Evolutionary conservation across 2,888 invertebrate species (phyloP).

Genomic region (Ptilodon capucinus): DNA sequence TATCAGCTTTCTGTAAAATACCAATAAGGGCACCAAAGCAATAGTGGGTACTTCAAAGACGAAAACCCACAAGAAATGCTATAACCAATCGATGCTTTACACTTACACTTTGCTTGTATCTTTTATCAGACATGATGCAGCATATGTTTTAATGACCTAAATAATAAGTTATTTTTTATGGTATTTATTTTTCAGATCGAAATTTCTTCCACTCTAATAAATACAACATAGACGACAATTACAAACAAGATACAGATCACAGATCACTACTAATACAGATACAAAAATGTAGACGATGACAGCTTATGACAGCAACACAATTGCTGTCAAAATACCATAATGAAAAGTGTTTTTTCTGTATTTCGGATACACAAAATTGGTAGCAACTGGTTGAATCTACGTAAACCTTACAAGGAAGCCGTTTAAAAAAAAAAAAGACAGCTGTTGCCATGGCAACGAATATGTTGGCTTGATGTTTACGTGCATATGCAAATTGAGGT

Average conservation of each 20-base stretch:
- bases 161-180: neutral
- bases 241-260: too few relatives aligned
- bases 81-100: neutral
- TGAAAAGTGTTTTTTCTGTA: neutral
- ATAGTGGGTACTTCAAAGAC: too few relatives aligned
- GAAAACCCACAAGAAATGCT: neutral
- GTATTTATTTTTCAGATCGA: too few relatives aligned
- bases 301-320: too few relatives aligned
- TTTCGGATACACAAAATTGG: neutral
- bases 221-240: too few relatives aligned
- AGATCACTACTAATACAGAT: too few relatives aligned
- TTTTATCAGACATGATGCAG: constrained; percentile 64
- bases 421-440: constrained; percentile 3
- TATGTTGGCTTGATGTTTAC: too few relatives aligned
- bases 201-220: too few relatives aligned
- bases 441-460: constrained; percentile 53
- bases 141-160: too few relatives aligned
- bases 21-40: neutral
- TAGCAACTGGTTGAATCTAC: neutral
- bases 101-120: constrained; percentile 72
- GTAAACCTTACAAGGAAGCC: neutral
- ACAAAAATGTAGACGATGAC: neutral
- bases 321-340: neutral
- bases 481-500: constrained; percentile 41
- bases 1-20: constrained; percentile 89